A percentile compares a stretch with the other conserved stretches of the same genome.
These are phyloP conservation scores for Mesoclemmys tuberculata DNA, from an alignment of 2,113 vertebrate genomes.

Conservation along the genomic window DNA sequence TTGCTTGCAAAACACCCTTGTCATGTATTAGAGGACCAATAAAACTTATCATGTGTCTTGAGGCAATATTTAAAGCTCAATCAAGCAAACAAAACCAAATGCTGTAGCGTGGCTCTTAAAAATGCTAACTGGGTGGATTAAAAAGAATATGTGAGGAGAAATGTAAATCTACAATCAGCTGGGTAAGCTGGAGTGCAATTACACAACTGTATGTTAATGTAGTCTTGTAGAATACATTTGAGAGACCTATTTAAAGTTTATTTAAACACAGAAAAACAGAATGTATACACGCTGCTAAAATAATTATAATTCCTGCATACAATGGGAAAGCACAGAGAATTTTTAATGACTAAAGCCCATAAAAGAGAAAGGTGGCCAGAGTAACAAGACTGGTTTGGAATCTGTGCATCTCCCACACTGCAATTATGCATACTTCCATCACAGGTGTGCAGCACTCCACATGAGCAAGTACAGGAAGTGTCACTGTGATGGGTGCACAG, in stretches of 20 bases:
- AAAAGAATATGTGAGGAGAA: constrained; percentile 20
- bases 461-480: constrained; percentile 45
- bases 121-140: constrained; percentile 4
- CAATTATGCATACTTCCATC: constrained; percentile 42
- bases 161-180: background rate
- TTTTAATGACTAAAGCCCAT: constrained; percentile 49
- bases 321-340: constrained; percentile 51
- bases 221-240: background rate
- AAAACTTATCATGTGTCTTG: constrained; percentile 20
- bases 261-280: constrained; percentile 15
- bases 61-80: constrained; percentile 56
- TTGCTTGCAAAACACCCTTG: constrained; percentile 37
- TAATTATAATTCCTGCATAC: constrained; percentile 54
- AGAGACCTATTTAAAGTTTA: constrained; percentile 21
- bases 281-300: constrained; percentile 6
- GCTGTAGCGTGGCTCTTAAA: constrained; percentile 41
- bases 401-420: constrained; percentile 41
- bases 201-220: background rate
- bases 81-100: constrained; percentile 42
- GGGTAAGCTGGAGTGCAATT: background rate
- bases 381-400: constrained; percentile 55
- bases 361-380: background rate
- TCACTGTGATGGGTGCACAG: constrained; percentile 27
- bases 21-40: background rate
- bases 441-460: constrained; percentile 42